Conservation (phyloP, 1,140 invertebrate genomes). For the Radopholus similis region DNA sequence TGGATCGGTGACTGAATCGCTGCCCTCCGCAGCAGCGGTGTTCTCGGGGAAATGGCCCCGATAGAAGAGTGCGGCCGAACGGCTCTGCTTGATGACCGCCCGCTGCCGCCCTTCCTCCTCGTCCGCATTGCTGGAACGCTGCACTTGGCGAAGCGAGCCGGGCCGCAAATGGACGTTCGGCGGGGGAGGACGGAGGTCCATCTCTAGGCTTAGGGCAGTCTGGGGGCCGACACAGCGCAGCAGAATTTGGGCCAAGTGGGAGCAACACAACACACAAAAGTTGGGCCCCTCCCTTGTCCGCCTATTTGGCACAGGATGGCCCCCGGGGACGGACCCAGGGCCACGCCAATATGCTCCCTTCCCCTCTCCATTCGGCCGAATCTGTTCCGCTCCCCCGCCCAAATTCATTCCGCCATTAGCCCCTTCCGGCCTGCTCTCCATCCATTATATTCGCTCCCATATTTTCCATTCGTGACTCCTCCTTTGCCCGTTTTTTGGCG, state of each 20-base stretch:
- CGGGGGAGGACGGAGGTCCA: background rate
- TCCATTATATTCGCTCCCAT: constrained; percentile 5
- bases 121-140: background rate
- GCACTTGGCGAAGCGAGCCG: background rate
- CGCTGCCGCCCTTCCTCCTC: background rate
- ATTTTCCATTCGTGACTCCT: too few species aligned
- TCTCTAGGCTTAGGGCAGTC: background rate
- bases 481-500: too few species aligned
- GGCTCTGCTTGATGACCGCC: constrained; percentile 1
- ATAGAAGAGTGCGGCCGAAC: background rate
- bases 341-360: background rate
- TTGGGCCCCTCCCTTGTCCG: background rate
- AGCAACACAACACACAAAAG: too few species aligned
- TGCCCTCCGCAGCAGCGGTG: background rate
- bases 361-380: too few species aligned
- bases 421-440: background rate
- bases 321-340: background rate
- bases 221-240: background rate
- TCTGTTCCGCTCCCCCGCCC: background rate
- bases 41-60: background rate
- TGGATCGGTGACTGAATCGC: background rate
- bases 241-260: background rate
- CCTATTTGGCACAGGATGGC: background rate
- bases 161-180: background rate
- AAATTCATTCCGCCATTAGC: constrained; percentile 8